These are phyloP conservation scores for Hippocampus comes DNA, from an alignment of 2,113 vertebrate genomes.

Conservation along the genomic window DNA sequence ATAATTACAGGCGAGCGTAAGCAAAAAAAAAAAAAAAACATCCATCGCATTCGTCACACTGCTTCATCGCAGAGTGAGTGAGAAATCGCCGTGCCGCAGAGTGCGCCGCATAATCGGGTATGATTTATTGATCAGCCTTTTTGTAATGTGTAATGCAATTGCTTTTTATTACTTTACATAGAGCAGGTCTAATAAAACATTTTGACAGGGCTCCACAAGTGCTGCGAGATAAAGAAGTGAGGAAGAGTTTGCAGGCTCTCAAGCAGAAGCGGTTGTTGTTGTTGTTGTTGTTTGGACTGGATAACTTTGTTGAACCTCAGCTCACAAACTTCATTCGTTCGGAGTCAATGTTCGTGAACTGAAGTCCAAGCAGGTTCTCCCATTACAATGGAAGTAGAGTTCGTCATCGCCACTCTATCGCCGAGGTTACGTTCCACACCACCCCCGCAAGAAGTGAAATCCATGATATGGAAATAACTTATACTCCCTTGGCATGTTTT, in stretches of 20 bases:
- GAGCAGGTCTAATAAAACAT: conserved; percentile 57
- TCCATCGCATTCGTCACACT: conserved; percentile 34
- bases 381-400: not conserved
- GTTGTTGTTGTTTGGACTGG: conserved; percentile 2
- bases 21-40: conserved; percentile 23
- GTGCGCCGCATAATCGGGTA: conserved; percentile 32
- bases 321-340: not conserved
- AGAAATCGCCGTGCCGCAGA: conserved; percentile 18
- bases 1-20: conserved; percentile 47
- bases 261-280: conserved; percentile 1
- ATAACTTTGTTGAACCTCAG: not conserved
- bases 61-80: conserved; percentile 5
- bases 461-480: too few relatives aligned
- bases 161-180: conserved; percentile 67
- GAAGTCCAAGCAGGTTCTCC: not conserved
- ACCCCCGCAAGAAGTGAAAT: too few relatives aligned
- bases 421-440: too few relatives aligned
- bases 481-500: too few relatives aligned
- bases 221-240: conserved; percentile 25
- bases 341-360: not conserved
- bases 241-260: conserved; percentile 3
- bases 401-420: not conserved
- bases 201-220: conserved; percentile 38
- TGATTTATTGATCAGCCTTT: conserved; percentile 63
- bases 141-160: conserved; percentile 57